Conservation (phyloP, 2,113 vertebrate genomes). For the Actenoides hombroni region DNA sequence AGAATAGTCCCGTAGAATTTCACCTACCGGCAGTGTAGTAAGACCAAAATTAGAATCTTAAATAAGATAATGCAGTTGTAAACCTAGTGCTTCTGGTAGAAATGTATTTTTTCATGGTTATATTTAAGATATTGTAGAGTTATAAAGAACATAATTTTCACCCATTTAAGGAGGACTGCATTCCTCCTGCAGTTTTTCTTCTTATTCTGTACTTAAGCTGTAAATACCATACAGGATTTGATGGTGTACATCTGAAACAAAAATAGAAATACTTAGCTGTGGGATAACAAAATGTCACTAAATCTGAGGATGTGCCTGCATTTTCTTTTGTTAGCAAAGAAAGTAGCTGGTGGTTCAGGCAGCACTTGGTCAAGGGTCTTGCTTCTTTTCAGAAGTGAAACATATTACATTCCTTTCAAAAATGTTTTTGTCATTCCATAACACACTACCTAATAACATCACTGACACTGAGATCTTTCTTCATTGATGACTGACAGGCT, state of each 20-base stretch:
- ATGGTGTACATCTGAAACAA: background rate
- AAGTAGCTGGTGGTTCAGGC: background rate
- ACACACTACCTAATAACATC: background rate
- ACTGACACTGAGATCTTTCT: background rate
- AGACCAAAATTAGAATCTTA: background rate
- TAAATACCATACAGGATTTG: background rate
- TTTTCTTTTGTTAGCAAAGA: background rate
- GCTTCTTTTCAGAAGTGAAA: background rate
- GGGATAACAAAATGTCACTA: background rate
- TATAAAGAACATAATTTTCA: background rate
- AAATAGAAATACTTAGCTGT: background rate
- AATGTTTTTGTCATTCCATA: background rate
- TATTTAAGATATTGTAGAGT: background rate
- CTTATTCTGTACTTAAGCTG: background rate
- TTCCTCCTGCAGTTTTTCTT: background rate
- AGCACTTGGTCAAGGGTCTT: background rate
- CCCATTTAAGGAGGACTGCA: background rate
- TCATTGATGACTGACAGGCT: background rate
- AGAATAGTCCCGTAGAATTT: background rate
- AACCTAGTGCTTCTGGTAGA: background rate
- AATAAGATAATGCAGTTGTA: background rate
- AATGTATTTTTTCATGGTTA: background rate
- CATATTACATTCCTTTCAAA: background rate
- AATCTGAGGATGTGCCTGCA: background rate
- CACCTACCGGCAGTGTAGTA: accelerated